Percentiles rank a stretch among this genome's conserved stretches.
Evolutionary conservation across 2,888 invertebrate species (phyloP).

Genomic region (Cantharis lateralis): DNA sequence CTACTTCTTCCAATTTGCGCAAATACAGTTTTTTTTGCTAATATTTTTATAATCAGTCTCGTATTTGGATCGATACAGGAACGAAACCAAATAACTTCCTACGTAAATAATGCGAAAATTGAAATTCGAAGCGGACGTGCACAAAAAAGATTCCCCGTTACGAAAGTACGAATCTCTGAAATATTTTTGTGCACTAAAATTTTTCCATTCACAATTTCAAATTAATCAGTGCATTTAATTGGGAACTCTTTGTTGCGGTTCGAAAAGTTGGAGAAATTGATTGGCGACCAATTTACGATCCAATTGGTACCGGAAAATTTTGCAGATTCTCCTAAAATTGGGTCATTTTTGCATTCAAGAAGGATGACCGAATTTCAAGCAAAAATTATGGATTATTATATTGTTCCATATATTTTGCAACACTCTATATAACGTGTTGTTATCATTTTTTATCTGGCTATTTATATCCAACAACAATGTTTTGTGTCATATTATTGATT

Average conservation of each 20-base stretch:
- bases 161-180: background rate
- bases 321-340: too few species aligned
- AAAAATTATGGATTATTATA: too few species aligned
- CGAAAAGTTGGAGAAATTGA: background rate
- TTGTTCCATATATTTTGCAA: too few species aligned
- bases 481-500: too few species aligned
- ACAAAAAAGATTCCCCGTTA: background rate
- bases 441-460: too few species aligned
- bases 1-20: background rate
- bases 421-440: too few species aligned
- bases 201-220: background rate
- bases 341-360: too few species aligned
- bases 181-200: background rate
- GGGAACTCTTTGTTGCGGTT: background rate
- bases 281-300: background rate
- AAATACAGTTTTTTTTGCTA: background rate
- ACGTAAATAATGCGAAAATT: background rate
- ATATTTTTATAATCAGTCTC: background rate
- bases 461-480: too few species aligned
- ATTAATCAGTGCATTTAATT: background rate
- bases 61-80: background rate
- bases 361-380: too few species aligned
- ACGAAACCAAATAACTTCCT: background rate
- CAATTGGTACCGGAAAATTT: background rate
- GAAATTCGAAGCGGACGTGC: background rate